Base-by-base conservation (phyloP, 2,113 vertebrate genomes). In the Probosciger aterrimus region DNA sequence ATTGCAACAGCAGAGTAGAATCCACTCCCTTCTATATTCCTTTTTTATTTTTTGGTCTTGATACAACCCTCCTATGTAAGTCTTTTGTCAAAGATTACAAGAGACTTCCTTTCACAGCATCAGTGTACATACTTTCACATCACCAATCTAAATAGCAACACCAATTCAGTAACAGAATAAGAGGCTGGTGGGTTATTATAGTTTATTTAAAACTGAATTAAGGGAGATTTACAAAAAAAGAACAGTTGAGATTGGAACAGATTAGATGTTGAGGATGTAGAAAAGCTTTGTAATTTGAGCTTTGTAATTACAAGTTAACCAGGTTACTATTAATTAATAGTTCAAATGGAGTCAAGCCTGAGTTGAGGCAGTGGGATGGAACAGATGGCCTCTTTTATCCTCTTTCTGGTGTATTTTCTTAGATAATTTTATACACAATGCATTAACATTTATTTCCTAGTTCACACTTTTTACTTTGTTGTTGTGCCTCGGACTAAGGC, bases 121-220 rank as follows among this genome's bases (percentile, higher is more conserved):
- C 74, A 76, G 4, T 44, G 37, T 49, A 35, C 81, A 63, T 76
- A 80, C 39, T 90, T 91, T 85, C 41, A 74, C 49, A 93, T 57
- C 63, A 89, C 60, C 39, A 91, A 44, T 68, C 55, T 79, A 95
- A 84, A 85, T 12, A 75, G 86, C 65, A 92, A n/a, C 44, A 88
- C 23, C 91, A 90, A 95, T 86, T 83, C 91, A 64, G 37, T 28
- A 91, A n/a, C 25, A 82, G 70, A 82, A 22, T 67, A 81, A 95
- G 19, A 75, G 70, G 22, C 62, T 87, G 33, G 9, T 67, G 43
- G 39, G 41, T 87, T 87, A 67, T 75, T 91, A 46, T 9, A 67
- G 70, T 71, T 79, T 76, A 91, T 75, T 87, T 95, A 55, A 79
- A 93, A 94, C 15, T 27, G 46, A 89, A 87, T 93, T 89, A 94